Base-by-base conservation (phyloP, 2,888 invertebrate species). In the Abrostola triplasia region DNA sequence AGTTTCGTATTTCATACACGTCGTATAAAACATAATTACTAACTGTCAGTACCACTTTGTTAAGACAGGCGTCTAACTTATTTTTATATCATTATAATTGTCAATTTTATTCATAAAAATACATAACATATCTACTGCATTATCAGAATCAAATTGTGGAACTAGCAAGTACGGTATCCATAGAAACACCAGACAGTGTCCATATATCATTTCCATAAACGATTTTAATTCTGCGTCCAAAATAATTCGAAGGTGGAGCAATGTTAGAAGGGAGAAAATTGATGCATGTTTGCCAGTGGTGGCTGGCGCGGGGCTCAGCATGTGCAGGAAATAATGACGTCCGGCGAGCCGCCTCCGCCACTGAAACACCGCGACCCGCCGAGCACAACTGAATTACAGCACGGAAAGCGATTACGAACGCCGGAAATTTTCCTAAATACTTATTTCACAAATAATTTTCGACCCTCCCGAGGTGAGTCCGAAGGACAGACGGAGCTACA, bases 251-350 rank as follows among this genome's bases (percentile, higher is more conserved):
- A 37, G 49, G 50, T 58, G 36, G 38, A 47, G 36, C 42, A 9
- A 59, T 44, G 51, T 58, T 47, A 24, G 40, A 24, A 50, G 59
- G 44, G 59, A 44, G 59, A 55, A 65, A 60, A 74, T 62, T 63
- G 56, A 50, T 61, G 36, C 58, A 67, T 69, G 67, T 73, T 73
- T 77, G 64, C 53, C 52, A 38, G 60, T 52, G 59, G 50, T 59
- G 42, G 60, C 61, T n/a, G 55, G 61, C 63, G 41, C 67, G 67
- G 59, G 54, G 65, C 65, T 63, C 79, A 74, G 77, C 79, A 73
- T 81, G 76, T 73, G 76, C 90, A 89, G 90, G 91, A 92, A 92
- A 91, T 92, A 89, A 90, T 88, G 87, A 87, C 82, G 85, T 91
- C 91, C 91, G 90, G 85, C 67, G 77, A 76, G 78, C 85, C 77